A percentile compares a stretch with the other conserved stretches of the same genome.
Evolutionary conservation across 2,797 vertebrate genomes (phyloP).

Genomic region (Prionace glauca): DNA sequence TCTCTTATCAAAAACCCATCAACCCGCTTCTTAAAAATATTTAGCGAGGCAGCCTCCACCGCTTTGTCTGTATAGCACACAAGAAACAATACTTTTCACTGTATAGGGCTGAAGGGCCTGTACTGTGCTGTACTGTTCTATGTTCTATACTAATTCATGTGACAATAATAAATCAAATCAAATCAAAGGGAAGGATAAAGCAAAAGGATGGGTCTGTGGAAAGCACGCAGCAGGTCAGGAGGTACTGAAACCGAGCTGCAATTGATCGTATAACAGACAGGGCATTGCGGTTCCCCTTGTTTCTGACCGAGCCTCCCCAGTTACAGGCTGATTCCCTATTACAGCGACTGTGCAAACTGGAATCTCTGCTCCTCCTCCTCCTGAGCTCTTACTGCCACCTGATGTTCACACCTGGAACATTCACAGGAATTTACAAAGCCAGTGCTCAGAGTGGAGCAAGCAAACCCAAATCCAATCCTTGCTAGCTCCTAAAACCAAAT

Average conservation of each 20-base stretch:
- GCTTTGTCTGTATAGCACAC: too few relatives aligned
- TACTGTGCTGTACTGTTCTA: too few relatives aligned
- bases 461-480: too few relatives aligned
- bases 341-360: rapidly evolving
- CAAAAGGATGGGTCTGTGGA: background rate
- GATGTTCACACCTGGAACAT: background rate
- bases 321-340: background rate
- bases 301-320: background rate
- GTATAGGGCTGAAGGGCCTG: too few relatives aligned
- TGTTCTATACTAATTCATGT: too few relatives aligned
- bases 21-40: too few relatives aligned
- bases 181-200: background rate
- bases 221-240: background rate
- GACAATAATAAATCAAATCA: too few relatives aligned
- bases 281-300: rapidly evolving
- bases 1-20: too few relatives aligned
- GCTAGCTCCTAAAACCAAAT: too few relatives aligned
- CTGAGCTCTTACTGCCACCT: background rate
- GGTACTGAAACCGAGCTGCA: background rate
- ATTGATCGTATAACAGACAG: background rate
- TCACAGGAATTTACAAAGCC: background rate
- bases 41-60: too few relatives aligned
- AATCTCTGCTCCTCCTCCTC: background rate
- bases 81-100: too few relatives aligned
- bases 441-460: too few relatives aligned